These are phyloP conservation scores for Rhineura floridana DNA, from an alignment of 2,113 vertebrate species.

Conservation along the genomic window DNA sequence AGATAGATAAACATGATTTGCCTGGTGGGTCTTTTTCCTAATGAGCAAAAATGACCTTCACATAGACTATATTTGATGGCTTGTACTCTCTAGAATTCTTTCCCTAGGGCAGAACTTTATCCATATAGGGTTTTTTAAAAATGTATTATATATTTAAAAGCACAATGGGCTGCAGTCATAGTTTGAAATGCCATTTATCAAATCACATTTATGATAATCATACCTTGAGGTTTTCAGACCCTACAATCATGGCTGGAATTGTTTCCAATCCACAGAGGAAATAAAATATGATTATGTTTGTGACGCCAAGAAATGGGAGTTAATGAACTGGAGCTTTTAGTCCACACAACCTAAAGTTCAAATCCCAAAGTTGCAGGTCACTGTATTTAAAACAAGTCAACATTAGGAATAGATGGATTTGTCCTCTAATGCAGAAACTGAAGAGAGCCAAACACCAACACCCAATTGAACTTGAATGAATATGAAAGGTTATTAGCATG, in stretches of 20 bases:
- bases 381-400: slow-evolving; percentile 36
- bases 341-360: background rate
- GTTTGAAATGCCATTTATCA: slow-evolving; percentile 46
- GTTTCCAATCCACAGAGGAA: slow-evolving; percentile 42
- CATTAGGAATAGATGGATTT: background rate
- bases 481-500: no score
- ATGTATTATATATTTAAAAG: background rate
- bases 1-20: background rate
- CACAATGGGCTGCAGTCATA: slow-evolving; percentile 30
- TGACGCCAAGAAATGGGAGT: slow-evolving; percentile 43
- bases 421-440: background rate
- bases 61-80: background rate
- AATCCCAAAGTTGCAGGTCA: slow-evolving; percentile 27
- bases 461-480: no score
- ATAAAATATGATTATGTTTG: slow-evolving; percentile 56
- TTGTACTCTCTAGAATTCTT: background rate
- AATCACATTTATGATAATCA: slow-evolving; percentile 45
- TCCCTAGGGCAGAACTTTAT: background rate
- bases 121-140: slow-evolving; percentile 24
- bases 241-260: slow-evolving; percentile 55
- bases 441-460: no score
- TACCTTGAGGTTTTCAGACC: slow-evolving; percentile 29
- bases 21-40: background rate
- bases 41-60: slow-evolving; percentile 17
- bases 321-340: slow-evolving; percentile 53